A percentile compares a stretch with the other conserved stretches of the same genome.
Conservation (phyloP, 2,113 vertebrate species). For the Cebidichthys violaceus region DNA sequence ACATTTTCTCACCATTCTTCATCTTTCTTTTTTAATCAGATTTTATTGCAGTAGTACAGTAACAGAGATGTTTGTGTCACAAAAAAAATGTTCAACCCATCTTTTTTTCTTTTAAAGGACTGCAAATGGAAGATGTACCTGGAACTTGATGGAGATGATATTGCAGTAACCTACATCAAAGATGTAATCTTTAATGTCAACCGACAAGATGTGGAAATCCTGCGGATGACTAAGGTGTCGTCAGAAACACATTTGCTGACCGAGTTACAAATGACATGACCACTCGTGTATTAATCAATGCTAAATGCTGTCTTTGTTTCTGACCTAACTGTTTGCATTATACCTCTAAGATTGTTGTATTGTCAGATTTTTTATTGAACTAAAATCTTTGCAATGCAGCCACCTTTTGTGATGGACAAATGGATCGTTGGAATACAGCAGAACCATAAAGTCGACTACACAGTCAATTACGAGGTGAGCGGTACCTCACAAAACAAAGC, state of each 20-base stretch:
- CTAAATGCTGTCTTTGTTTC: neutral
- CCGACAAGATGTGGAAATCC: constrained; percentile 88
- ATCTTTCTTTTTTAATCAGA: neutral
- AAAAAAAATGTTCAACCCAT: neutral
- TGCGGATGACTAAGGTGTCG: constrained; percentile 95
- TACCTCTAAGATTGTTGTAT: neutral
- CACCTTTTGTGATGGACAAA: constrained; percentile 98
- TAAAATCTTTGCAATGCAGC: constrained; percentile 84
- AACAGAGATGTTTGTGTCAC: neutral
- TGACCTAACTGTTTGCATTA: neutral
- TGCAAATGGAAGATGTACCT: constrained; percentile 99
- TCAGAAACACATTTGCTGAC: neutral
- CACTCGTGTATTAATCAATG: neutral
- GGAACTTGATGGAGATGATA: constrained; percentile 97
- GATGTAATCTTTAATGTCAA: constrained; percentile 95
- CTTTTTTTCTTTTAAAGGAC: constrained; percentile 87
- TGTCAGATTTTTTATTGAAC: neutral
- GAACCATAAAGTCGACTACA: constrained; percentile 91
- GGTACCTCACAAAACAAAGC: constrained; percentile 6
- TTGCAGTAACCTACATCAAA: constrained; percentile 97
- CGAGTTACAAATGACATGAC: neutral
- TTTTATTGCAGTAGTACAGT: neutral
- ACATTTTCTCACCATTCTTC: constrained; percentile 28
- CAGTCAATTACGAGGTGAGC: constrained; percentile 92
- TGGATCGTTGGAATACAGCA: constrained; percentile 92